Base-by-base conservation (phyloP, 1,140 invertebrate genomes). In the Cherax destructor region DNA sequence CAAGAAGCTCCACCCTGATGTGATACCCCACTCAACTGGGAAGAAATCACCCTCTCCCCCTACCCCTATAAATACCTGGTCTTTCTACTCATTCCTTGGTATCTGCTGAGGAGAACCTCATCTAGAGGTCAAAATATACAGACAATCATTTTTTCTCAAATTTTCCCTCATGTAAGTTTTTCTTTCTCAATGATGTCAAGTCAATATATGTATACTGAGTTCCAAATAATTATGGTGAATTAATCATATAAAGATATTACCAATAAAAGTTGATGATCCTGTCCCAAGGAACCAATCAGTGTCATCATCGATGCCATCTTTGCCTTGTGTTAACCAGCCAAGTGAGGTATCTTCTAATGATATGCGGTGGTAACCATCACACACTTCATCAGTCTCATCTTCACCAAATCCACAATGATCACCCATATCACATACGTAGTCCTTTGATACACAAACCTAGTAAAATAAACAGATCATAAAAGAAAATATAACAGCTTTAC, bases 361-460 rank as follows among this genome's bases (percentile, higher is more conserved):
- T 52, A 80, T 56, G 6, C 59, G 47, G 21, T 86, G 76, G 56
- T 91, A 86, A 3, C 52, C 59, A 3, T 11, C 4, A 56, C 90
- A 91, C 16, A 6, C 47, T 59, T 6, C 49, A n/a, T 11, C 1
- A 10, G 9, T 59, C 83, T 91, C 90, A 30, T 91, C 90, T 41
- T 91, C 90, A 47, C 74, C 77, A 21, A 69, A 41, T 41, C 90
- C 90, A 59, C 90, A 91, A 47, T 91, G 77, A 56, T 91, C 90
- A 56, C 13, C 65, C 41, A 80, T 21, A 49, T 91, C 90, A 86
- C 90, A 91, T 1, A 91, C 47, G 1, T 74, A 80, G 4, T 80
- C 59, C 21, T 72, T 21, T 10, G 13, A 3, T 16, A 91, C 56
- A 86, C 90, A 91, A 18, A 91, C 65, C 90, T 91, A 59, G 49